Evolutionary conservation across 2,113 vertebrate species (phyloP).

Genomic region (Papio anubis): DNA sequence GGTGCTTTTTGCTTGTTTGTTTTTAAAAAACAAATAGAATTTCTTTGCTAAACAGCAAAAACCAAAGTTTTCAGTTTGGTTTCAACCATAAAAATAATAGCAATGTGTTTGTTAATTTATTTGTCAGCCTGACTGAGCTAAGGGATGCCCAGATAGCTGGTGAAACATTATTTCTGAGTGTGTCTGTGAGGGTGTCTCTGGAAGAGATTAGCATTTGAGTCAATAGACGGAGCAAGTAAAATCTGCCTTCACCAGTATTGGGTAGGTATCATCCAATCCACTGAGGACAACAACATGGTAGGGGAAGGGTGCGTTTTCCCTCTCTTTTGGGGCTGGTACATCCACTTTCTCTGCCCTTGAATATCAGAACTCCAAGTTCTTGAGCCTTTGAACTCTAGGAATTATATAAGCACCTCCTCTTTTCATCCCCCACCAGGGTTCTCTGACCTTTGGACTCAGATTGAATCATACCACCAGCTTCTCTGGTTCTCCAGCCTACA

Average conservation of each 20-base stretch:
- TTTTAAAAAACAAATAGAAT: neutral
- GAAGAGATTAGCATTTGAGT: neutral
- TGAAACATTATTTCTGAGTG: neutral
- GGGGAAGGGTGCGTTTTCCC: neutral
- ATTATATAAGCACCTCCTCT: neutral
- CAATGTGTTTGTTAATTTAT: neutral
- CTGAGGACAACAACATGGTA: neutral
- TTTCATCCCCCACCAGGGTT: neutral
- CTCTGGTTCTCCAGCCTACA: neutral
- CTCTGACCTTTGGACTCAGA: neutral
- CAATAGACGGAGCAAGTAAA: neutral
- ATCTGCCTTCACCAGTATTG: no score
- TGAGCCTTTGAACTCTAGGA: neutral
- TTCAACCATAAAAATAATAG: neutral
- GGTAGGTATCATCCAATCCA: neutral
- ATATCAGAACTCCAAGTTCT: neutral
- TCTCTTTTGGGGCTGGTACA: neutral
- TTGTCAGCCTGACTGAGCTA: neutral
- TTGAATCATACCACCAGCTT: neutral
- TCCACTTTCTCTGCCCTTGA: neutral
- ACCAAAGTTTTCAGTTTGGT: neutral
- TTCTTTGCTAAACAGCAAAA: neutral
- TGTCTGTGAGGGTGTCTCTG: neutral
- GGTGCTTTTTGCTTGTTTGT: neutral
- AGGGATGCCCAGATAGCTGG: neutral